phyloP scores from a whole-genome alignment of 2,888 invertebrate species.

The Dryobota labecula region DNA sequence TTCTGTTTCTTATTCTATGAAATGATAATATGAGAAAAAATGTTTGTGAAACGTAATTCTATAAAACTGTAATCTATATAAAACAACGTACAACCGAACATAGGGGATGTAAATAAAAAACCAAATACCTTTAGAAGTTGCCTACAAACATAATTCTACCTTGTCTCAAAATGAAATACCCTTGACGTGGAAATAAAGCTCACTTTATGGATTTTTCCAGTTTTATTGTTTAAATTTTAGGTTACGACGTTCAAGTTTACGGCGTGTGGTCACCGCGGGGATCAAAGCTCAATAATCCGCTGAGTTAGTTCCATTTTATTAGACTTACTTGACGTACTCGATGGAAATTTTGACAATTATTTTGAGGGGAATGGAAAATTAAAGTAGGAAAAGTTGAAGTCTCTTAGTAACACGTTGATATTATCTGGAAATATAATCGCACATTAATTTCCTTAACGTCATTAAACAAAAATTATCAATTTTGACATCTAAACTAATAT shows the following conservation, averaged over 20 bases:
- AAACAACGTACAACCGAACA: too few species aligned
- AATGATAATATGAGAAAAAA: too few species aligned
- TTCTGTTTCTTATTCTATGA: too few species aligned
- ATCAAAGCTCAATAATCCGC: constrained; percentile 52
- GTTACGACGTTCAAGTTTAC: constrained; percentile 45
- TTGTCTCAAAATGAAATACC: constrained; percentile 45
- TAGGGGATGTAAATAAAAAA: too few species aligned
- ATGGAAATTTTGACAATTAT: constrained; percentile 11
- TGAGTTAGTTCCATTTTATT: constrained; percentile 45
- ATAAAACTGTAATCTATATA: too few species aligned
- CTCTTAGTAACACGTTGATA: not conserved
- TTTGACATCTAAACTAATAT: too few species aligned
- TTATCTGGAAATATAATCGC: too few species aligned
- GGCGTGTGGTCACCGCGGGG: constrained; percentile 45
- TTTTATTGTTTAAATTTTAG: constrained; percentile 63
- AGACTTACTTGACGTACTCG: constrained; percentile 7
- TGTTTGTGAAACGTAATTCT: too few species aligned
- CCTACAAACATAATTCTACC: constrained; percentile 9
- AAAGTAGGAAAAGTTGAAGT: not conserved
- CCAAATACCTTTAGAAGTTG: not conserved
- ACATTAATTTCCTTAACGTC: too few species aligned
- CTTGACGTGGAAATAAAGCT: constrained; percentile 48
- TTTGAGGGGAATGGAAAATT: not conserved
- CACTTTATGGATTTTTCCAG: constrained; percentile 50
- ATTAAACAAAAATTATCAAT: too few species aligned